Base-by-base conservation (phyloP, 1,140 invertebrate genomes). In the Drosophila kikkawai region DNA sequence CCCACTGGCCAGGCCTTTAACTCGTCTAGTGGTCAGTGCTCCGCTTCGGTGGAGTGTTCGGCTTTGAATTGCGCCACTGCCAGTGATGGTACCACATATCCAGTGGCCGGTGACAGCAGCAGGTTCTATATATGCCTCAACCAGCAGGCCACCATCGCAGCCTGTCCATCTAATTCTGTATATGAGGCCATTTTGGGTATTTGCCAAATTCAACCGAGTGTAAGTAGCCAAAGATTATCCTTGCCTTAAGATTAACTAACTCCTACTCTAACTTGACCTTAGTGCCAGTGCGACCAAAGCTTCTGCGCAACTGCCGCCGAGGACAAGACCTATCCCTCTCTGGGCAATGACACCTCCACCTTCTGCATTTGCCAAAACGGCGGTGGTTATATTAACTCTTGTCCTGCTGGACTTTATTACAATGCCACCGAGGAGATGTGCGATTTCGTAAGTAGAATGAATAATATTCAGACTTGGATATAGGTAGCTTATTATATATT, bases 221-320 rank as follows among this genome's bases (percentile, higher is more conserved):
- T 92, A 83, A 81, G 91, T 69, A 37, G 8, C n/a, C 11, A 19
- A 5, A 0, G 12, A 19, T 22, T 36, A 29, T 9, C 17, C 32
- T 4, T 8, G 36, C 15, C 17, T 2, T 4, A 8, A 3, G 32
- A 2, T 17, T 9, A n/a, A 29, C 22, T 26, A 9, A 29, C 7
- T 9, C 12, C 26, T 29, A 29, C 26, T 29, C 26, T 29, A 29
- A 29, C 26, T 29, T 29, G 26, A 11, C 63, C 63, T 9, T 19
- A 82, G 90, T 15, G 8, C 6, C 11, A 57, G n/a, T 91, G 80
- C 67, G 48, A 88, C 60, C 87, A 92, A 41, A n/a, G 41, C 5
- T n/a, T 69, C 34, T 92, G 91, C 50, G 47, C 41, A 7, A 17
- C 3, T 12, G 41, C 56, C 12, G 17, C n/a, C 7, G 53, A 57